Conservation (phyloP, 2,888 invertebrate species). For the Nomada fabriciana region DNA sequence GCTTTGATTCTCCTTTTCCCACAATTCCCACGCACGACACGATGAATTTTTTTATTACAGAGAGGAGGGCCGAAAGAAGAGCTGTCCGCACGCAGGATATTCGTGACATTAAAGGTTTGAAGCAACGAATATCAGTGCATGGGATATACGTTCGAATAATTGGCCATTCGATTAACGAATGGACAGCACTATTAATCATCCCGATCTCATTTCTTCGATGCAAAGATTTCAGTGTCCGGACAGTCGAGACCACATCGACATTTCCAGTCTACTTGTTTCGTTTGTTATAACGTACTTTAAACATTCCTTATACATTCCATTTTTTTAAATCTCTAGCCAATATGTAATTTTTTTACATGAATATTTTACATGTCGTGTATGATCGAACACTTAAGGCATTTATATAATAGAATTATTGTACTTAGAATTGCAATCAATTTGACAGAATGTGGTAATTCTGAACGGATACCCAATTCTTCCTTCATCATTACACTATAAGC, state of each 20-base stretch:
- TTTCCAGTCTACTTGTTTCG: constrained; percentile 1
- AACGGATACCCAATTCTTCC: constrained; percentile 42
- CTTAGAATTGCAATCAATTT: not conserved
- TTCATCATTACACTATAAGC: constrained; percentile 39
- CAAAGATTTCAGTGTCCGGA: constrained; percentile 39
- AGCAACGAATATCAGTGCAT: constrained; percentile 76
- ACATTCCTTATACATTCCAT: constrained; percentile 1
- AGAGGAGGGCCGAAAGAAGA: constrained; percentile 79
- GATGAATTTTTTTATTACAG: constrained; percentile 76
- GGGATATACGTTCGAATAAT: constrained; percentile 61
- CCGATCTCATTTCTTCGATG: constrained; percentile 37
- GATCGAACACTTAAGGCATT: not conserved
- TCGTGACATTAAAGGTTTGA: constrained; percentile 84
- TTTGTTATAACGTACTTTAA: not conserved
- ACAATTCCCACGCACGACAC: constrained; percentile 52
- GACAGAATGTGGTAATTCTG: constrained; percentile 49
- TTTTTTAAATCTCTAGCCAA: not conserved
- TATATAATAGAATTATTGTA: not conserved
- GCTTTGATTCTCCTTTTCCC: constrained; percentile 40
- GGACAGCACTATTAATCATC: constrained; percentile 43
- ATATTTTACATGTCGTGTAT: not conserved
- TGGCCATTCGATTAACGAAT: constrained; percentile 45
- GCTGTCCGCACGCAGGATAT: constrained; percentile 81
- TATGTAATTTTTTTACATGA: not conserved
- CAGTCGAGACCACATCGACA: constrained; percentile 43